These are phyloP conservation scores for Diarsia rubi DNA, from an alignment of 2,888 invertebrate species.

Conservation along the genomic window DNA sequence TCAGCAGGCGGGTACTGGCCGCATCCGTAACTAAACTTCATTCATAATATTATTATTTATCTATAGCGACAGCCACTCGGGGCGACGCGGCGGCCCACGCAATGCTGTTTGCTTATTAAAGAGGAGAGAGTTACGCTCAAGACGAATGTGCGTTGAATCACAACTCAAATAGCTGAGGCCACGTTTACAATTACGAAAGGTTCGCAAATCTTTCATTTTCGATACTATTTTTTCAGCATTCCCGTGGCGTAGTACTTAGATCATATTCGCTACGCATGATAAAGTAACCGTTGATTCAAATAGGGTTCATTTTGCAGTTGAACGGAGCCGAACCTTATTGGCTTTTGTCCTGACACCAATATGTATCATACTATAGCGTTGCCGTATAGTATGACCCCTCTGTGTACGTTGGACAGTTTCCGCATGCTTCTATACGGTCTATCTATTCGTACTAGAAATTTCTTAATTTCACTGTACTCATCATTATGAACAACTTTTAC, in stretches of 20 bases:
- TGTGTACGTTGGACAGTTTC: constrained; percentile 27
- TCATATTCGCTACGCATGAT: constrained; percentile 16
- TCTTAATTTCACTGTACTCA: too few relatives aligned
- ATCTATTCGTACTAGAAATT: too few relatives aligned
- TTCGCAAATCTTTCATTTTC: constrained; percentile 15
- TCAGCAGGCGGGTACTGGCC: constrained; percentile 34
- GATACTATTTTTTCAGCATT: not conserved
- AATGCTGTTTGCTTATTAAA: constrained; percentile 81
- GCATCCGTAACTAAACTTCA: constrained; percentile 54
- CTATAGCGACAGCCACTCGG: constrained; percentile 46
- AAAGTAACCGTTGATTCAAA: constrained; percentile 20
- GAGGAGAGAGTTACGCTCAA: constrained; percentile 80
- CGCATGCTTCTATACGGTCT: constrained; percentile 19
- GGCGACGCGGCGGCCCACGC: constrained; percentile 56
- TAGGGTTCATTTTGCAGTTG: constrained; percentile 48
- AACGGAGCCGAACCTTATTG: constrained; percentile 55
- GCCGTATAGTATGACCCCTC: constrained; percentile 12
- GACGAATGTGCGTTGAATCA: constrained; percentile 68
- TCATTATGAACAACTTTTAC: too few relatives aligned
- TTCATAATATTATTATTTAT: constrained; percentile 60
- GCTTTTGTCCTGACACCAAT: constrained; percentile 49
- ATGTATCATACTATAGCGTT: constrained; percentile 15
- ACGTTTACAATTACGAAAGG: constrained; percentile 30
- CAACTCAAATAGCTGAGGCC: constrained; percentile 51
- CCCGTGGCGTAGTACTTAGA: not conserved